Conservation (phyloP, 2,797 vertebrate genomes). For the Pogonophryne albipinna region DNA sequence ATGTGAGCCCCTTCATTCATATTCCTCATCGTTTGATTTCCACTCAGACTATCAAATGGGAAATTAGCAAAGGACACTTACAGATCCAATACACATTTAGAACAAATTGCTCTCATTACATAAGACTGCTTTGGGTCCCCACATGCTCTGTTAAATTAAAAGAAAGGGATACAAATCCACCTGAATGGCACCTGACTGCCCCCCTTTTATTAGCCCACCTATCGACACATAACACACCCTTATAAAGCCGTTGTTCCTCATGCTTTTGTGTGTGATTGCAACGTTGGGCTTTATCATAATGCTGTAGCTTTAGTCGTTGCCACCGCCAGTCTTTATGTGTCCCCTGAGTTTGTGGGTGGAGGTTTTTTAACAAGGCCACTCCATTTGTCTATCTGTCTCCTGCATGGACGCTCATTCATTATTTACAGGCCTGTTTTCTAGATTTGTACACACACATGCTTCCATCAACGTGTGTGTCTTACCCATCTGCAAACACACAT, state of each 20-base stretch:
- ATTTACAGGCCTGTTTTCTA: slow-evolving; percentile 77
- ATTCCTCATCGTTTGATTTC: slow-evolving; percentile 47
- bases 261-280: slow-evolving; percentile 41
- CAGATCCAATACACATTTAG: slow-evolving; percentile 67
- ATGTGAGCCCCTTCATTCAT: slow-evolving; percentile 49
- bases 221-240: slow-evolving; percentile 56
- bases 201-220: slow-evolving; percentile 48
- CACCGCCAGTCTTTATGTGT: slow-evolving; percentile 70
- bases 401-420: slow-evolving; percentile 67
- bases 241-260: slow-evolving; percentile 41
- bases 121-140: slow-evolving; percentile 47
- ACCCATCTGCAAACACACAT: neutral
- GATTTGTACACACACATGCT: slow-evolving; percentile 65
- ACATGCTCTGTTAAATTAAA: slow-evolving; percentile 41
- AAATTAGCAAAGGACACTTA: slow-evolving; percentile 60
- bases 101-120: slow-evolving; percentile 67
- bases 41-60: slow-evolving; percentile 47
- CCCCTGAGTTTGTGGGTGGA: slow-evolving; percentile 55
- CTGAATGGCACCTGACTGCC: slow-evolving; percentile 32
- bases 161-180: slow-evolving; percentile 30
- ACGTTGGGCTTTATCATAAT: slow-evolving; percentile 60
- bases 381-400: slow-evolving; percentile 65
- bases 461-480: slow-evolving; percentile 54
- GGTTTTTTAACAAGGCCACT: slow-evolving; percentile 79
- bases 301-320: slow-evolving; percentile 59